These are phyloP conservation scores for Adoxophyes honmai DNA, from an alignment of 1,140 invertebrate species.

Conservation along the genomic window DNA sequence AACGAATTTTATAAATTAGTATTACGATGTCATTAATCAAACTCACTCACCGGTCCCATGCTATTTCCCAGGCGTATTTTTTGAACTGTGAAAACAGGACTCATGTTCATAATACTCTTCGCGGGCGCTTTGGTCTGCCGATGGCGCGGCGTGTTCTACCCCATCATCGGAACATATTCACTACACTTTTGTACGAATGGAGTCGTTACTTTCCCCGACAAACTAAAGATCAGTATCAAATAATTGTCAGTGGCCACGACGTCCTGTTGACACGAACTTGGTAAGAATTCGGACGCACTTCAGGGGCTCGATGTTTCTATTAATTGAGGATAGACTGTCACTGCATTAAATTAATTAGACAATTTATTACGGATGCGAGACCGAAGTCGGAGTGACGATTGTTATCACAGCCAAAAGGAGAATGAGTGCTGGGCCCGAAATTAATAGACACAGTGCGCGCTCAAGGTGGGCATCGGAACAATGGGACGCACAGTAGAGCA, in stretches of 20 bases:
- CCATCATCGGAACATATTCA: slow-evolving; percentile 29
- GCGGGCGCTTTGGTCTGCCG: slow-evolving; percentile 14
- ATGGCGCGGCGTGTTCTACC: slow-evolving; percentile 29
- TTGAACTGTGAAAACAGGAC: slow-evolving; percentile 50
- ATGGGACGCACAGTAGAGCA: slow-evolving; percentile 32
- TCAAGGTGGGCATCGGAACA: slow-evolving; percentile 57
- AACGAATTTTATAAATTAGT: too few relatives aligned
- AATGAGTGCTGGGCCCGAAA: slow-evolving; percentile 45
- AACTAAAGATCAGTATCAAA: slow-evolving; percentile 57
- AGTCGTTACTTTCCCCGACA: slow-evolving; percentile 51
- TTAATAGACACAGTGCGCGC: slow-evolving; percentile 50
- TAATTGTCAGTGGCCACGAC: slow-evolving; percentile 59
- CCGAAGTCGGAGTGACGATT: neutral
- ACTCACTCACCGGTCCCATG: slow-evolving; percentile 43
- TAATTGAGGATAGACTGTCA: slow-evolving; percentile 24
- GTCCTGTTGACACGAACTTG: slow-evolving; percentile 44
- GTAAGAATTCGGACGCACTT: slow-evolving; percentile 47
- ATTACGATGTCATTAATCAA: neutral
- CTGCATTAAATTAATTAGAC: neutral
- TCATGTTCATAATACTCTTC: slow-evolving; percentile 35
- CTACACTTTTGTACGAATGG: slow-evolving; percentile 40
- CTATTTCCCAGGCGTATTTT: slow-evolving; percentile 41
- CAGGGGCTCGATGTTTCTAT: slow-evolving; percentile 28
- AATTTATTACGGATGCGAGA: too few relatives aligned
- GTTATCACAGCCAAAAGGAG: slow-evolving; percentile 32